Evolutionary conservation across 2,888 invertebrate genomes (phyloP).

Genomic region (Athalia circularis): DNA sequence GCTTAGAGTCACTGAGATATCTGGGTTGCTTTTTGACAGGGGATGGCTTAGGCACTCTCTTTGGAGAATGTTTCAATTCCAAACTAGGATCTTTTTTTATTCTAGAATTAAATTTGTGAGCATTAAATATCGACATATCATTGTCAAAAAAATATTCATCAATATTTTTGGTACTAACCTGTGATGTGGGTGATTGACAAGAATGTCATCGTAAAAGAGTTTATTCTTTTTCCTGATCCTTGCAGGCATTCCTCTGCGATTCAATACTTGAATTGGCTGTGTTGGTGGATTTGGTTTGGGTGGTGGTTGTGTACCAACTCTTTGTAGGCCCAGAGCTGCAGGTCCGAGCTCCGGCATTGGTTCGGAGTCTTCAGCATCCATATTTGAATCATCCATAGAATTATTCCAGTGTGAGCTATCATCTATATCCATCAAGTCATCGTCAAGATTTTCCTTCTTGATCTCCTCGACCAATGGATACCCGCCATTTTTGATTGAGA

Average conservation of each 20-base stretch:
- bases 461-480: slow-evolving; percentile 67
- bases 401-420: slow-evolving; percentile 71
- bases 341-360: slow-evolving; percentile 84
- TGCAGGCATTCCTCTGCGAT: slow-evolving; percentile 92
- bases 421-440: slow-evolving; percentile 76
- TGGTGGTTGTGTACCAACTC: slow-evolving; percentile 86
- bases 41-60: slow-evolving; percentile 79
- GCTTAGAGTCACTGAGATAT: slow-evolving; percentile 38
- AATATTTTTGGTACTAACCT: slow-evolving; percentile 70
- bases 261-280: slow-evolving; percentile 87
- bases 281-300: slow-evolving; percentile 82
- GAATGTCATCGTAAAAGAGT: slow-evolving; percentile 92
- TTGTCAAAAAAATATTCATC: not conserved
- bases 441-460: slow-evolving; percentile 61
- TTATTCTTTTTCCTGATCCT: slow-evolving; percentile 92
- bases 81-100: slow-evolving; percentile 69
- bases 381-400: slow-evolving; percentile 62
- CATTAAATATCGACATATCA: not conserved
- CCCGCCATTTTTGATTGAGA: slow-evolving; percentile 78
- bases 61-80: slow-evolving; percentile 78
- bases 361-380: slow-evolving; percentile 81
- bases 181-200: slow-evolving; percentile 87
- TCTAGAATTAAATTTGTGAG: slow-evolving; percentile 54
- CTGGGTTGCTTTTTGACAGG: slow-evolving; percentile 73
- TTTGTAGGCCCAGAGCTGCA: slow-evolving; percentile 86